Percentiles rank a stretch among this genome's conserved stretches.
Evolutionary conservation across 1,140 invertebrate genomes (phyloP).

Genomic region (Marisa cornuarietis): DNA sequence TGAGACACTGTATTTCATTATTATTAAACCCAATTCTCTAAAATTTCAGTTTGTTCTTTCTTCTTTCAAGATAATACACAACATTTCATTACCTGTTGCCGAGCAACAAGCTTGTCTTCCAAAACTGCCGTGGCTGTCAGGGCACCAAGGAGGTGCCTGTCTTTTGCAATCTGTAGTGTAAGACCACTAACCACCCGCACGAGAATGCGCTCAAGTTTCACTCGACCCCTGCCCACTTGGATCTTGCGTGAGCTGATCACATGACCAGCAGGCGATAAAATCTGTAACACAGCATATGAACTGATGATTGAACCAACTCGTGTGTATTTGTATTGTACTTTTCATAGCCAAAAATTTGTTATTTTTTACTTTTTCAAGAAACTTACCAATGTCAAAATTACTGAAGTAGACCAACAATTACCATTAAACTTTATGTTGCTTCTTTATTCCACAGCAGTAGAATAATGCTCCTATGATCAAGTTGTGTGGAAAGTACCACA

Average conservation of each 20-base stretch:
- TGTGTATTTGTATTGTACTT: too few species aligned
- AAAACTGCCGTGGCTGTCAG: slow-evolving; percentile 85
- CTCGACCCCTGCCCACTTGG: slow-evolving; percentile 89
- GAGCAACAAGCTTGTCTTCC: slow-evolving; percentile 81
- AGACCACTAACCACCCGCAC: slow-evolving; percentile 91
- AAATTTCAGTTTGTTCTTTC: neutral
- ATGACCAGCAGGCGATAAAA: slow-evolving; percentile 88
- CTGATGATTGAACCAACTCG: too few species aligned
- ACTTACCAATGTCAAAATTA: too few species aligned
- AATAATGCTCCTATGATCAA: too few species aligned
- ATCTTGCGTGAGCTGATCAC: slow-evolving; percentile 92
- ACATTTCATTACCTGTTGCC: slow-evolving; percentile 81
- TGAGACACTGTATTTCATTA: too few species aligned
- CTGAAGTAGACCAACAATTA: too few species aligned
- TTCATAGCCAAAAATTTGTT: too few species aligned
- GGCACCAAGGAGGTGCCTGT: slow-evolving; percentile 68
- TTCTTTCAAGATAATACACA: neutral
- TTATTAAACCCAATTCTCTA: too few species aligned
- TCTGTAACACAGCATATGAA: slow-evolving; percentile 65
- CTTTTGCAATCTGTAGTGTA: slow-evolving; percentile 86
- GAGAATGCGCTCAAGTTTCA: slow-evolving; percentile 81
- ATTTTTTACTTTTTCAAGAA: too few species aligned
- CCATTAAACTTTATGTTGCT: too few species aligned
- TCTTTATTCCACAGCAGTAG: too few species aligned
- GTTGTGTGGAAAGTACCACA: too few species aligned